phyloP scores from a whole-genome alignment of 2,888 invertebrate species.

The Nyleta sp. region DNA sequence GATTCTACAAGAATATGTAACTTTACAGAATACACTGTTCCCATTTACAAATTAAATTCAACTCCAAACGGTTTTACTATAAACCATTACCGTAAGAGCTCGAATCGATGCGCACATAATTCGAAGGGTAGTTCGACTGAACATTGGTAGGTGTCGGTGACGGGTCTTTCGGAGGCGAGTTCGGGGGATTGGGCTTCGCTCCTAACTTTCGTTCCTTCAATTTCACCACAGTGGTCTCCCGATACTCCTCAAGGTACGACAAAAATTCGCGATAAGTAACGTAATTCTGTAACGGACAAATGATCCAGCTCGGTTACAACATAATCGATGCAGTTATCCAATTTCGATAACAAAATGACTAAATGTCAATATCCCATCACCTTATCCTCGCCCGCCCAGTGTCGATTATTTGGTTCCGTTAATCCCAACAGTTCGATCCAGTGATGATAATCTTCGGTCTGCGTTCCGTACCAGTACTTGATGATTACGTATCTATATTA shows the following conservation, averaged over 20 bases:
- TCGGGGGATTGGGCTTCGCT: constrained; percentile 67
- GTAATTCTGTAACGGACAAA: constrained; percentile 84
- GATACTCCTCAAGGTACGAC: constrained; percentile 86
- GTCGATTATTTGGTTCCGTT: constrained; percentile 88
- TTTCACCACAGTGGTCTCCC: constrained; percentile 82
- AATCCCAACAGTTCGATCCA: constrained; percentile 88
- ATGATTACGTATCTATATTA: constrained; percentile 88
- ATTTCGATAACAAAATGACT: constrained; percentile 35
- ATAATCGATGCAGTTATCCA: not conserved
- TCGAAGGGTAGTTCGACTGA: constrained; percentile 50
- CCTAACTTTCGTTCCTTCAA: constrained; percentile 75
- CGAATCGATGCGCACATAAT: constrained; percentile 45
- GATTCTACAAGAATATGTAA: too few relatives aligned
- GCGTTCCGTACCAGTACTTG: constrained; percentile 89
- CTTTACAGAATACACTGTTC: too few relatives aligned
- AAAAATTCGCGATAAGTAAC: constrained; percentile 88
- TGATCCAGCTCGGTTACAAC: not conserved
- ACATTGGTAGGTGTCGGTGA: constrained; percentile 44
- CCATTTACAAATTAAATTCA: too few relatives aligned
- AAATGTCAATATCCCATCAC: constrained; percentile 63
- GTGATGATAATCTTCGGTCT: constrained; percentile 88
- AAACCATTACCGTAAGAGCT: constrained; percentile 45
- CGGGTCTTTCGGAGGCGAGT: constrained; percentile 69
- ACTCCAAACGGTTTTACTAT: too few relatives aligned
- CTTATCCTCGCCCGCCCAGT: constrained; percentile 87